Percentiles rank a stretch among this genome's conserved stretches.
Evolutionary conservation across 1,140 invertebrate species (phyloP).

Genomic region (Sminthurides bifidus): DNA sequence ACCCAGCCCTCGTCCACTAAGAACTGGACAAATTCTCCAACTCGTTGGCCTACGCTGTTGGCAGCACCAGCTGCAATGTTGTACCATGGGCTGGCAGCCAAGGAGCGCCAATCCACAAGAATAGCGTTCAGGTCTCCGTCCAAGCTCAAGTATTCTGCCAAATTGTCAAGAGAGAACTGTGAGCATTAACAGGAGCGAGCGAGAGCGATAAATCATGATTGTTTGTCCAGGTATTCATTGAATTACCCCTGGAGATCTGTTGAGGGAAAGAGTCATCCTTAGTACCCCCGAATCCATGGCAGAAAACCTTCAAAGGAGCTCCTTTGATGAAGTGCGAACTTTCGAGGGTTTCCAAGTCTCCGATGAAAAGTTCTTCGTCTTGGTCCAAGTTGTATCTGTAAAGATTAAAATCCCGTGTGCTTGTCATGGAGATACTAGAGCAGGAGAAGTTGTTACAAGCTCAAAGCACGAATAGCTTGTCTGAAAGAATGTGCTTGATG

Average conservation of each 20-base stretch:
- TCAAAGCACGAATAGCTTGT: background rate
- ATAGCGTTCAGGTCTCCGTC: background rate
- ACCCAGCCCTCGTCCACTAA: background rate
- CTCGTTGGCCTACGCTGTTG: background rate
- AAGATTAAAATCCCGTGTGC: too few species aligned
- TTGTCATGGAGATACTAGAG: too few species aligned
- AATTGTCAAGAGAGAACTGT: too few species aligned
- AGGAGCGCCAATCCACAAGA: constrained; percentile 4
- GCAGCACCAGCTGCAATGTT: constrained; percentile 7
- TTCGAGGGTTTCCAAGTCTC: background rate
- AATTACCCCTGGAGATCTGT: background rate
- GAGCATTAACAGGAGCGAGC: too few species aligned
- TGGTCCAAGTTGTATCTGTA: too few species aligned
- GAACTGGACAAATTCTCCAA: background rate
- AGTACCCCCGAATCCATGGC: background rate
- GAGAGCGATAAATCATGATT: too few species aligned
- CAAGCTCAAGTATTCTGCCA: background rate
- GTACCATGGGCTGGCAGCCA: constrained; percentile 13
- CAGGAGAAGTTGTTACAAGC: too few species aligned
- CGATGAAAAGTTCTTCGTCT: background rate
- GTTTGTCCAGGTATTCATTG: too few species aligned
- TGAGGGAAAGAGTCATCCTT: background rate
- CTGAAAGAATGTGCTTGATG: background rate
- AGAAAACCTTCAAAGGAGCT: background rate
- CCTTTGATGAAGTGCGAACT: background rate